Evolutionary conservation across 37 sponge, comb jelly and placozoan genomes (phyloP), one percentile per base, ranked within the genome.

Genomic region (Diacarnus erythraeanus): DNA sequence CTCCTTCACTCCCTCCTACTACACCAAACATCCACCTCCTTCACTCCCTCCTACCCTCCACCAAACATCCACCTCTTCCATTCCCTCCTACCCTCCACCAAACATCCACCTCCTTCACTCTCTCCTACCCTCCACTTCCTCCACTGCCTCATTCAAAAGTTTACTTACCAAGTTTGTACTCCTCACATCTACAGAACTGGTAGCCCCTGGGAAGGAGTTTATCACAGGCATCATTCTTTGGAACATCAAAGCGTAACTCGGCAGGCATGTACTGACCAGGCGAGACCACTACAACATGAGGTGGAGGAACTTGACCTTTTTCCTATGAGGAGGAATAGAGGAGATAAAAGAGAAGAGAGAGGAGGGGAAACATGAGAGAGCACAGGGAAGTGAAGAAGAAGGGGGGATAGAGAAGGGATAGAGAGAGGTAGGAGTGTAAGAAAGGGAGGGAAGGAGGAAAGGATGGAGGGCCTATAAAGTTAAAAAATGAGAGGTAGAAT

Each of bases 121-220:
- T n/a, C n/a, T n/a, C n/a, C n/a, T n/a, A n/a, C n/a, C n/a, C n/a
- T n/a, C n/a, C n/a, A n/a, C n/a, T n/a, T n/a, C n/a, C n/a, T n/a
- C n/a, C n/a, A n/a, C n/a, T n/a, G n/a, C n/a, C n/a, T n/a, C n/a
- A n/a, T n/a, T n/a, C n/a, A n/a, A n/a, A n/a, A n/a, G n/a, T n/a
- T n/a, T n/a, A n/a, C n/a, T n/a, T 18, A 92, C 92, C 88, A 22
- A 94, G 72, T 34, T 80, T 77, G 61, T 94, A 94, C 76, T 94
- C 94, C 41, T 84, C 76, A 39, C 85, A 89, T 59, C 67, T 76
- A 64, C 77, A 90, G 64, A 76, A 81, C 64, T 69, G 34, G 74
- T 84, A 69, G 6, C 94, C 87, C 22, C 72, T 76, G 27, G 90
- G 84, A n/a, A 81, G 77, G 17, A 94, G 76, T 59, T 77, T 80